Base-by-base conservation (phyloP, 2,797 vertebrate species). In the Melanotaenia parkinsoni region DNA sequence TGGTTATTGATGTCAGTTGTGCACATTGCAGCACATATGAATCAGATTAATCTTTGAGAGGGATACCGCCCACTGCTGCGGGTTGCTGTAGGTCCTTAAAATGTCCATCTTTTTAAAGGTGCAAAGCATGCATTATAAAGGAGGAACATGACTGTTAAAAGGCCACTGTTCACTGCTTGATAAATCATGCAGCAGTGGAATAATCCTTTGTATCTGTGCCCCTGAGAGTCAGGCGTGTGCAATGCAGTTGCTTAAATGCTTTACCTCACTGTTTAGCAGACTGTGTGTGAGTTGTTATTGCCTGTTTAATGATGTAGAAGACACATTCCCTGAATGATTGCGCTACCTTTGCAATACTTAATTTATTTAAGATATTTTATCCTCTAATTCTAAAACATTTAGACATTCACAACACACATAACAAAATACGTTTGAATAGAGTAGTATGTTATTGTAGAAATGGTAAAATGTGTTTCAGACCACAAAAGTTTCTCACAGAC, bases 181-280 rank as follows among this genome's bases (percentile, higher is more conserved):
- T 91, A 84, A 91, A 91, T 91, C 86, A 86, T 91, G 84, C 88
- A 91, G 71, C 67, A 76, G 80, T 58, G 67, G 66, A 84, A 85
- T 77, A 83, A 86, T 80, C 73, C 81, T 79, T 45, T 61, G 67
- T 62, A 66, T 87, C 75, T 60, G 62, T 38, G 74, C 65, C 72
- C 63, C 63, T 58, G 9, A 71, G 65, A 84, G 64, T 28, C 40
- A 26, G 60, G 24, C 40, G 5, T 59, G 74, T 33, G 43, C 13
- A 51, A n/a, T 72, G 68, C 57, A 43, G 70, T 62, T 50, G 69
- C 63, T 38, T 63, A 58, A 70, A 77, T 45, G 70, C 67, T 64
- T 76, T 58, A 14, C 45, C 28, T 20, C 50, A 58, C 45, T 45
- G 66, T 72, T 72, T 22, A 71, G 69, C 56, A 67, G 64, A 67